These are phyloP conservation scores for Phrynocephalus guinanensis DNA, from an alignment of 2,797 vertebrate genomes.

Conservation along the genomic window DNA sequence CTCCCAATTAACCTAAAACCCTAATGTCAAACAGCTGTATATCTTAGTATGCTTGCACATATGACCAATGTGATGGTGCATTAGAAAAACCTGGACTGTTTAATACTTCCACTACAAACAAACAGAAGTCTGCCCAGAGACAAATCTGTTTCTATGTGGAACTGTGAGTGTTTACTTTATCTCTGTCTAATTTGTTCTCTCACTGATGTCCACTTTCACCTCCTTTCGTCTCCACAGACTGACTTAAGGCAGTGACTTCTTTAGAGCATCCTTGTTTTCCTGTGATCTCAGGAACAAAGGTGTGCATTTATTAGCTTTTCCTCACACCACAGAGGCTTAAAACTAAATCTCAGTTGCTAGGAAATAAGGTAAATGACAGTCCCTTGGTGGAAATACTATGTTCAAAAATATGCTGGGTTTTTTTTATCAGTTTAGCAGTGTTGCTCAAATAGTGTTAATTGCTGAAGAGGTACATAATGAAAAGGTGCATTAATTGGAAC, in stretches of 20 bases:
- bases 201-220: background rate
- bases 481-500: constrained; percentile 5
- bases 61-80: too few relatives aligned
- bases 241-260: background rate
- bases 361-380: background rate
- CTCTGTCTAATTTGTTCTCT: background rate
- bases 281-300: background rate
- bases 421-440: background rate
- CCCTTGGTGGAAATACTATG: background rate
- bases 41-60: background rate
- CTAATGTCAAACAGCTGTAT: background rate
- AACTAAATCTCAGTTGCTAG: constrained; percentile 13
- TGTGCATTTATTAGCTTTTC: background rate
- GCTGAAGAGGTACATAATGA: constrained; percentile 13
- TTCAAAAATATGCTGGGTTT: background rate
- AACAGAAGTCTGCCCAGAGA: background rate
- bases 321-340: background rate
- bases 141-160: background rate
- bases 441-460: constrained; percentile 1
- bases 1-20: too few relatives aligned
- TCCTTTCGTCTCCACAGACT: background rate
- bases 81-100: background rate
- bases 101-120: background rate
- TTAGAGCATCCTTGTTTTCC: background rate
- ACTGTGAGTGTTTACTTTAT: background rate